These are phyloP conservation scores for Loris lydekkerianus DNA, from an alignment of 2,797 vertebrate species.

Conservation along the genomic window DNA sequence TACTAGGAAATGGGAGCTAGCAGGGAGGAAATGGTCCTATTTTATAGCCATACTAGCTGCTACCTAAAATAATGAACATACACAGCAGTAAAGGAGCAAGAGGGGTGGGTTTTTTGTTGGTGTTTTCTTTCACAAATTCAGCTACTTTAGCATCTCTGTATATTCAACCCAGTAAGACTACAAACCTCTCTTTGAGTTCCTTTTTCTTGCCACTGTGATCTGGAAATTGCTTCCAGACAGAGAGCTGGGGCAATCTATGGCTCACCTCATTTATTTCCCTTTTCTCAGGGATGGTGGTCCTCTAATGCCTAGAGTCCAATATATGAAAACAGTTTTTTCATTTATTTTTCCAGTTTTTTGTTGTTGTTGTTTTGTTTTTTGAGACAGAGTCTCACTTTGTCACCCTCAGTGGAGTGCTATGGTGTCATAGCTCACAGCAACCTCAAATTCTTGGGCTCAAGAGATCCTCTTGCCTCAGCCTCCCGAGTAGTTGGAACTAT, in stretches of 20 bases:
- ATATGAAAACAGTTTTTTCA: constrained; percentile 4
- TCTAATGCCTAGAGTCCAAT: not conserved
- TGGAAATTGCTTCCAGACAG: constrained; percentile 9
- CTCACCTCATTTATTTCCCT: not conserved
- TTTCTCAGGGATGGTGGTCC: not conserved
- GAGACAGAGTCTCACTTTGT: no score
- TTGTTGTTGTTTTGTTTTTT: no score
- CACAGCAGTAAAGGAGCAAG: not conserved
- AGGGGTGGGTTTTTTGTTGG: not conserved
- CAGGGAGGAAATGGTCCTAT: not conserved
- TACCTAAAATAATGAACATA: not conserved
- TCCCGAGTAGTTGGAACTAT: no score
- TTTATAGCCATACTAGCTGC: not conserved
- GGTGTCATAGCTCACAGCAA: no score
- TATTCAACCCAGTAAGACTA: not conserved
- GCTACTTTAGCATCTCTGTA: not conserved
- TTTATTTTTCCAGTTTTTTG: not conserved
- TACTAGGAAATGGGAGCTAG: not conserved
- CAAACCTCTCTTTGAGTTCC: not conserved
- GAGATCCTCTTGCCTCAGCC: no score
- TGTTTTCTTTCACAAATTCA: not conserved
- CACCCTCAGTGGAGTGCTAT: no score
- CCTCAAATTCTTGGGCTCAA: no score
- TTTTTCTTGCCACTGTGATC: not conserved
- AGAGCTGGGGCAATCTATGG: not conserved